Base-by-base conservation (phyloP, 1,140 invertebrate species). In the Zaprionus ghesquierei region DNA sequence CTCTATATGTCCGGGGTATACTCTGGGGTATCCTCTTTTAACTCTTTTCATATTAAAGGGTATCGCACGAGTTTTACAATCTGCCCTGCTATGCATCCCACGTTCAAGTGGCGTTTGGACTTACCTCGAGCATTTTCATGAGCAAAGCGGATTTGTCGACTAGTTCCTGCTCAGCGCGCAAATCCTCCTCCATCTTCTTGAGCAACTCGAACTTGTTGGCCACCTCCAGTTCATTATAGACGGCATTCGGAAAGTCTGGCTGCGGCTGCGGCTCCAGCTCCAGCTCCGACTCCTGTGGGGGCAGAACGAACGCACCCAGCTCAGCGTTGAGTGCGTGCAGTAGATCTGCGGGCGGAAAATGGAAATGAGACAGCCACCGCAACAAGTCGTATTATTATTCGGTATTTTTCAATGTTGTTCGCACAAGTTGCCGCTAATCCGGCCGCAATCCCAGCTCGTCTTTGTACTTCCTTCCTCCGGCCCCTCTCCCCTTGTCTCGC, bases 81-180 rank as follows among this genome's bases (percentile, higher is more conserved):
- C 56, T 6, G 8, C n/a, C n/a, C 35, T 2, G n/a, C 33, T 15
- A 0, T n/a, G 35, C 35, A 6, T 15, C 35, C 35, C 5, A 41
- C n/a, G 5, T 41, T 38, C 35, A n/a, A 49, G 23, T 46, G 55
- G 9, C 49, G 50, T 15, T 59, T 33, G 8, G 4, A 73, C 80
- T 69, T 65, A 92, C 90, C 85, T 92, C 91, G 12, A 92, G 56
- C 75, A 92, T 76, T 89, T 92, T 90, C 90, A 92, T 90, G 41
- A 92, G 75, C 31, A 92, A 71, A 66, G 90, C 85, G 59, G 91
- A 91, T 81, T 92, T 92, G 58, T 81, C 90, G 68, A 91, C 91
- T 58, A 92, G 75, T 63, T 91, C 91, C 76, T 92, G 91, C 41
- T 92, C 91, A 22, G 71, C 77, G 20, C 81, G 82, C 58, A 92